Percentiles rank a stretch among this genome's conserved stretches.
phyloP scores from a whole-genome alignment of 92 coral and sea anemone species.

The Virgularia gustaviana region DNA sequence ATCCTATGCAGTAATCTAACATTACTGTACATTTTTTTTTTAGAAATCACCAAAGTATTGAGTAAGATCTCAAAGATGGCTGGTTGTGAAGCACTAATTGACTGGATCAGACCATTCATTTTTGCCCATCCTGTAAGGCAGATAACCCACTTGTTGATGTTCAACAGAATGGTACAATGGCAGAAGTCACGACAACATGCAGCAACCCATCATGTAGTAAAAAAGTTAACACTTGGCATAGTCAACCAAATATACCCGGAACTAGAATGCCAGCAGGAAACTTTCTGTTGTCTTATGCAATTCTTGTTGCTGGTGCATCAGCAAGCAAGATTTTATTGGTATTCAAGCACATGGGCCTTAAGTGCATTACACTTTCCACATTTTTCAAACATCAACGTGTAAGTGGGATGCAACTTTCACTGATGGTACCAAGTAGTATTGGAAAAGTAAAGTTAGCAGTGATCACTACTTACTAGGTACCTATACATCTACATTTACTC shows the following conservation, averaged over 20 bases:
- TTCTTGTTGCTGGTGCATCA: conserved; percentile 42
- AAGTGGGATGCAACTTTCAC: no score
- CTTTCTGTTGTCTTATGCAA: conserved; percentile 32
- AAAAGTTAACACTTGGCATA: conserved; percentile 34
- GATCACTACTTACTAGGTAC: neutral
- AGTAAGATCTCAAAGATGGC: no score
- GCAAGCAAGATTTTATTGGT: conserved; percentile 35
- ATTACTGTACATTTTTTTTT: no score
- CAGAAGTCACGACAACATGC: neutral
- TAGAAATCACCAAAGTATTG: no score
- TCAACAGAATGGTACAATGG: conserved; percentile 10
- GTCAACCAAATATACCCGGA: conserved; percentile 38
- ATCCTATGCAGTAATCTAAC: no score
- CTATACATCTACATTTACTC: no score
- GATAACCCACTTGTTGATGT: conserved; percentile 23
- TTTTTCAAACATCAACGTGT: conserved; percentile 49
- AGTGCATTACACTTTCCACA: conserved; percentile 36
- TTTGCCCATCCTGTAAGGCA: conserved; percentile 21
- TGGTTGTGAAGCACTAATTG: no score
- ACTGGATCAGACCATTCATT: no score
- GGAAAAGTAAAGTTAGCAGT: neutral
- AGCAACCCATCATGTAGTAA: conserved; percentile 13
- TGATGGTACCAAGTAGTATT: neutral
- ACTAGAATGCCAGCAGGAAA: conserved; percentile 47
- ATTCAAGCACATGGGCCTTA: conserved; percentile 46